Evolutionary conservation across 92 coral and sea anemone genomes (phyloP).

Genomic region (Bergia puertoricense): DNA sequence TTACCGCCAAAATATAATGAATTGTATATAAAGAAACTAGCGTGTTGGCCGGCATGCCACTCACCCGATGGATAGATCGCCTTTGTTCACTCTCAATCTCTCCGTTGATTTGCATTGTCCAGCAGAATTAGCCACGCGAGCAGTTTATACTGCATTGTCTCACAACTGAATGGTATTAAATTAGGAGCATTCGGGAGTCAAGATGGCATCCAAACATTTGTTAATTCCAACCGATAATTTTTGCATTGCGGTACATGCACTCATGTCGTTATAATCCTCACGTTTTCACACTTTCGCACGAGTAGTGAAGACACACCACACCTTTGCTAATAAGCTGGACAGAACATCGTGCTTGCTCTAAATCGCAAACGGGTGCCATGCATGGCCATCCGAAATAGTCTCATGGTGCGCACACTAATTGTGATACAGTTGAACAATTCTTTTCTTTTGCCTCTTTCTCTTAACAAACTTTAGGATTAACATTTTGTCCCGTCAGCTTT

Average conservation of each 20-base stretch:
- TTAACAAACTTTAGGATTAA: constrained; percentile 2
- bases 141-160: constrained; percentile 19
- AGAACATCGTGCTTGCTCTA: constrained; percentile 5
- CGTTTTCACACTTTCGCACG: not conserved
- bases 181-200: constrained; percentile 22
- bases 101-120: constrained; percentile 47
- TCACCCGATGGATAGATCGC: not conserved
- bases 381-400: not conserved
- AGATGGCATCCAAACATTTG: constrained; percentile 10
- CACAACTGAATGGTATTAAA: constrained; percentile 5
- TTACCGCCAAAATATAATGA: constrained; percentile 87
- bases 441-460: not conserved
- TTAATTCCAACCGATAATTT: not conserved
- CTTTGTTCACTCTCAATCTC: constrained; percentile 31
- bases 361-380: constrained; percentile 16
- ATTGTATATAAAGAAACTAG: constrained; percentile 61
- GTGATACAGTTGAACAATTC: constrained; percentile 17
- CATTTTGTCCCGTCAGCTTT: not conserved
- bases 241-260: not conserved
- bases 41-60: constrained; percentile 64
- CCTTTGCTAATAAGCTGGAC: not conserved
- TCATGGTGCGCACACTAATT: not conserved
- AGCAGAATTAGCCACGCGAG: constrained; percentile 49
- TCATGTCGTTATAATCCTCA: not conserved
- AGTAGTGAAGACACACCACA: not conserved